Base-by-base conservation (phyloP, 1,140 invertebrate genomes). In the Sminthurides bifidus region DNA sequence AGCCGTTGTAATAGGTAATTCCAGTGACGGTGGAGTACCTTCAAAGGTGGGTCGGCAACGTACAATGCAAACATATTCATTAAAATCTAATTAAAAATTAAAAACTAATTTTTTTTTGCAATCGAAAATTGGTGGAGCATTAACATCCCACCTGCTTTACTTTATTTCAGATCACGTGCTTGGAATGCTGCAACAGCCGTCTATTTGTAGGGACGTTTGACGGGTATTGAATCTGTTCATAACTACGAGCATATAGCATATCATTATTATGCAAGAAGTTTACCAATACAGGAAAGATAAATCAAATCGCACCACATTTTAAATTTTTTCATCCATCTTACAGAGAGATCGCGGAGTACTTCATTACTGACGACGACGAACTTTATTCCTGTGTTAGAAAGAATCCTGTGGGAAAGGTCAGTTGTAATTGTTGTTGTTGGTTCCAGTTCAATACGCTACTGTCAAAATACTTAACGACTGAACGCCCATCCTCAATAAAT, bases 121-220 rank as follows among this genome's bases (percentile, higher is more conserved):
- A 48, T 21, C n/a, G 17, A 8, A 24, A 23, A 37, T 40, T 31
- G 3, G 27, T 48, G 4, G n/a, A n/a, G n/a, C n/a, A n/a, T n/a
- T n/a, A n/a, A n/a, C n/a, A n/a, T n/a, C n/a, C n/a, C n/a, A n/a
- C n/a, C n/a, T n/a, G n/a, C n/a, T 23, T 35, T 6, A 50, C n/a
- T 30, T 40, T 5, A 50, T 40, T 54, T 1, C 29, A 65, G 63
- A 54, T 65, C 5, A 57, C 54, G 24, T 61, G 63, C 44, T 54
- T 65, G 5, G 63, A 65, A 51, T 65, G 63, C 35, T 59, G 56
- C 21, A 56, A 52, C 24, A 61, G 54, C 29, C 49, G 63, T 17
- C 58, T 65, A 50, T 65, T 65, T 35, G 23, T 65, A 15, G 63
- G 63, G 2, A 65, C 63, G 12, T 33, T 50, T 14, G 63, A 61